Percentiles rank a stretch among this genome's conserved stretches.
These are phyloP conservation scores for Tinea trinotella DNA, from an alignment of 2,888 invertebrate genomes.

Conservation along the genomic window DNA sequence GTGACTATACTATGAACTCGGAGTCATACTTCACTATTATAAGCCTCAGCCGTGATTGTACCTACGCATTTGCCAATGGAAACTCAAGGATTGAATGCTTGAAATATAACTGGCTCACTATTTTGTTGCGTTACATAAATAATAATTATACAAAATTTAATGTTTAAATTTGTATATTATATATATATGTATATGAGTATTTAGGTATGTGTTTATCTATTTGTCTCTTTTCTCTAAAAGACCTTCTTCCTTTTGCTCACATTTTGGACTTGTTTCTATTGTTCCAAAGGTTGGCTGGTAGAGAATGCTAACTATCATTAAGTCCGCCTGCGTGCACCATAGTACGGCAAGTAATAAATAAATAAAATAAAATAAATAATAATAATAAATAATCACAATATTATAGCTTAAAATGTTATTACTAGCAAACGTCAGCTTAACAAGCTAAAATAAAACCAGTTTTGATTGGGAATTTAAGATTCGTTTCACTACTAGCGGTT, in stretches of 20 bases:
- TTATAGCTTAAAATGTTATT: neutral
- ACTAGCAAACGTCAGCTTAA: neutral
- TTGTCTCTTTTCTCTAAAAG: no score
- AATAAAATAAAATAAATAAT: no score
- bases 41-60: neutral
- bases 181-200: no score
- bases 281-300: no score
- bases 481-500: neutral
- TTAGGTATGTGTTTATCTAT: no score
- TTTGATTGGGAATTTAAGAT: neutral
- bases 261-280: no score
- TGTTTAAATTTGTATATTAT: no score
- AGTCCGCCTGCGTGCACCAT: no score
- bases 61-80: constrained; percentile 10
- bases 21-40: constrained; percentile 9
- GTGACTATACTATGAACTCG: constrained; percentile 5
- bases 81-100: neutral
- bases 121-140: neutral
- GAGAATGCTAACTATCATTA: no score
- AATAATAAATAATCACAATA: no score
- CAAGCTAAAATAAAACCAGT: neutral
- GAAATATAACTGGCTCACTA: neutral
- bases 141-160: neutral
- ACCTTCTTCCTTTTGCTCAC: no score
- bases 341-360: no score